These are phyloP conservation scores for Dipodomys spectabilis DNA, from an alignment of 2,113 vertebrate species.

Conservation along the genomic window DNA sequence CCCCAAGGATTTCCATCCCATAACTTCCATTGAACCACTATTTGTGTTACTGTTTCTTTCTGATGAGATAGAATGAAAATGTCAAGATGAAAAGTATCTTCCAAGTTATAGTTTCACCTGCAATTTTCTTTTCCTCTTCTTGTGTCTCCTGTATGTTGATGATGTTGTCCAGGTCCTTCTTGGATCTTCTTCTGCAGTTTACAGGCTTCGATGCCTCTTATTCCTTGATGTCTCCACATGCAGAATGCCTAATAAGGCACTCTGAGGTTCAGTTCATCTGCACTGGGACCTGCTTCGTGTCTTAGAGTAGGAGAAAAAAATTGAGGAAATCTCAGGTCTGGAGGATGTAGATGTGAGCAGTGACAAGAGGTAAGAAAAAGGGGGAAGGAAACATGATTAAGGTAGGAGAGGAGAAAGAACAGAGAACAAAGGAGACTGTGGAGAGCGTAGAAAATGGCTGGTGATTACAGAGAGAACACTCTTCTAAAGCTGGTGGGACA, in stretches of 20 bases:
- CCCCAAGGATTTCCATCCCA: not conserved
- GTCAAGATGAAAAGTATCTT: not conserved
- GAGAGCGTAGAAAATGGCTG: slow-evolving; percentile 47
- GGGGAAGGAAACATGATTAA: not conserved
- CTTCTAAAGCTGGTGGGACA: slow-evolving; percentile 60
- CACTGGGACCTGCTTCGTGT: not conserved
- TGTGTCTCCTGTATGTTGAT: not conserved
- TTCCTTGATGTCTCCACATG: not conserved
- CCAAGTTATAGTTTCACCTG: not conserved
- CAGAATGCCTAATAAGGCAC: not conserved
- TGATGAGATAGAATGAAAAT: not conserved
- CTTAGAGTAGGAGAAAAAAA: not conserved
- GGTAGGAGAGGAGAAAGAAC: slow-evolving; percentile 4
- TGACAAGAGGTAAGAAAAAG: not conserved
- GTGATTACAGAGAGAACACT: slow-evolving; percentile 8
- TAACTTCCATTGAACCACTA: not conserved
- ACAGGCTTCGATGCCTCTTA: not conserved
- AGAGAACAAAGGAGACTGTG: not conserved
- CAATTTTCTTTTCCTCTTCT: not conserved
- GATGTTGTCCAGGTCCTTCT: not conserved
- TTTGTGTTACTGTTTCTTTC: not conserved
- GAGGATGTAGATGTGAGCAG: not conserved
- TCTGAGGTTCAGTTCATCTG: not conserved
- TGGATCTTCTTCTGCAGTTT: not conserved
- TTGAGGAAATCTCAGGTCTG: not conserved